Percentiles rank a stretch among this genome's conserved stretches.
These are phyloP conservation scores for Megathymus violae DNA, from an alignment of 1,140 invertebrate genomes.

Conservation along the genomic window DNA sequence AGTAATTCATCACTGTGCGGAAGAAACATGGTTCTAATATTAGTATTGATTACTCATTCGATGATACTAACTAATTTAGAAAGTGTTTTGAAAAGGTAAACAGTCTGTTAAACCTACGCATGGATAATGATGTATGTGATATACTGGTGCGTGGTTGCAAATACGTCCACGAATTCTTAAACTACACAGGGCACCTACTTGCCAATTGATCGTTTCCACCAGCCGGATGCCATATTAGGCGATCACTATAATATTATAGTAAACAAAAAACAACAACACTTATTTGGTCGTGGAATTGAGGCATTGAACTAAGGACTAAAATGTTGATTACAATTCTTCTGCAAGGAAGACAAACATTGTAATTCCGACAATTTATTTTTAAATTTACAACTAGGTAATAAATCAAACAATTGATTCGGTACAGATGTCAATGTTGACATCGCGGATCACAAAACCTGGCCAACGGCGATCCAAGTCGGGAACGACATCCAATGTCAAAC, in stretches of 20 bases:
- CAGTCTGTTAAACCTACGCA: slow-evolving; percentile 59
- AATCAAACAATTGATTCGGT: slow-evolving; percentile 36
- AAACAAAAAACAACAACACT: slow-evolving; percentile 17
- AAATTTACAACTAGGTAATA: slow-evolving; percentile 22
- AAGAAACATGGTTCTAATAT: slow-evolving; percentile 38
- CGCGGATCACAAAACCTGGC: slow-evolving; percentile 52
- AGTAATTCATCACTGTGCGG: no score
- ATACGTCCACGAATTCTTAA: slow-evolving; percentile 52
- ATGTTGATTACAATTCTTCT: slow-evolving; percentile 9
- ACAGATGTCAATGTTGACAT: slow-evolving; percentile 59
- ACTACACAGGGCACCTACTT: slow-evolving; percentile 62
- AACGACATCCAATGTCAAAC: slow-evolving; percentile 70
- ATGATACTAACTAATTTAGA: slow-evolving; percentile 63
- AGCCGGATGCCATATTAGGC: slow-evolving; percentile 31
- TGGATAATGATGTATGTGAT: slow-evolving; percentile 71
- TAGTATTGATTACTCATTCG: slow-evolving; percentile 53
- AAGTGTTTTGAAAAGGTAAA: slow-evolving; percentile 60
- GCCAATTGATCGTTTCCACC: slow-evolving; percentile 46
- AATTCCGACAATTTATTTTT: slow-evolving; percentile 13
- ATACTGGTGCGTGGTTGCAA: slow-evolving; percentile 62
- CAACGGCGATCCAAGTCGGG: slow-evolving; percentile 67
- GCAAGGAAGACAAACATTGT: slow-evolving; percentile 12
- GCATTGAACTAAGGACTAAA: slow-evolving; percentile 20
- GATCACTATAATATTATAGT: slow-evolving; percentile 7
- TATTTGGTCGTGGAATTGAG: slow-evolving; percentile 19